These are phyloP conservation scores for Amphipoea lucens DNA, from an alignment of 2,888 invertebrate genomes.

Conservation along the genomic window DNA sequence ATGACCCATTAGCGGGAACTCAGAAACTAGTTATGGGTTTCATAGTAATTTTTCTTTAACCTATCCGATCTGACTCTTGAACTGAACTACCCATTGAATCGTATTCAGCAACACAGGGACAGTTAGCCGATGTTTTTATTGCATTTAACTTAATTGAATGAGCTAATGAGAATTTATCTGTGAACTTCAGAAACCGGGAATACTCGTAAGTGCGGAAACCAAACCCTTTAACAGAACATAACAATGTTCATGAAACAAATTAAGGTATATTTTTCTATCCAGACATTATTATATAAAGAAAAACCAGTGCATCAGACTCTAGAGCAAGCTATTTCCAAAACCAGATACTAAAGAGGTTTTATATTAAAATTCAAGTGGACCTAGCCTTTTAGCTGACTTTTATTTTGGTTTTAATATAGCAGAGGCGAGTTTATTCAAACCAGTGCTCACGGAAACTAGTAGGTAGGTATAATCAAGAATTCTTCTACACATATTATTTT, in stretches of 20 bases:
- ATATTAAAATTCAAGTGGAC: constrained; percentile 48
- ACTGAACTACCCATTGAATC: not conserved
- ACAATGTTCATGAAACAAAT: not conserved
- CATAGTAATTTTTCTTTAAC: not conserved
- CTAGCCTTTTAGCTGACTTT: constrained; percentile 41
- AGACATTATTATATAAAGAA: constrained; percentile 4
- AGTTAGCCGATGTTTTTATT: not conserved
- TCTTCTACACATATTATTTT: constrained; percentile 30
- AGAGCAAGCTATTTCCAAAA: constrained; percentile 27
- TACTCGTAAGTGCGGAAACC: not conserved
- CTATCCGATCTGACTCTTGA: too few species aligned
- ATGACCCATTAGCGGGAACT: not conserved
- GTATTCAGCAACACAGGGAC: not conserved
- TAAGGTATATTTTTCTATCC: not conserved
- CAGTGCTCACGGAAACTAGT: constrained; percentile 10
- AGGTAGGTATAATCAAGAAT: constrained; percentile 19
- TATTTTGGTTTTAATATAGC: constrained; percentile 62
- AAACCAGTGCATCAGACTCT: constrained; percentile 6
- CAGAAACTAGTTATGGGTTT: not conserved
- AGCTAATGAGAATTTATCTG: not conserved
- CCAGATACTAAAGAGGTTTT: constrained; percentile 38
- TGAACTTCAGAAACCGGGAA: not conserved
- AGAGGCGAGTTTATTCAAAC: constrained; percentile 25
- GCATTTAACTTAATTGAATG: not conserved
- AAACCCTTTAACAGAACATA: not conserved